Conservation (phyloP, 2,797 vertebrate genomes). For the Poecilia wingei region DNA sequence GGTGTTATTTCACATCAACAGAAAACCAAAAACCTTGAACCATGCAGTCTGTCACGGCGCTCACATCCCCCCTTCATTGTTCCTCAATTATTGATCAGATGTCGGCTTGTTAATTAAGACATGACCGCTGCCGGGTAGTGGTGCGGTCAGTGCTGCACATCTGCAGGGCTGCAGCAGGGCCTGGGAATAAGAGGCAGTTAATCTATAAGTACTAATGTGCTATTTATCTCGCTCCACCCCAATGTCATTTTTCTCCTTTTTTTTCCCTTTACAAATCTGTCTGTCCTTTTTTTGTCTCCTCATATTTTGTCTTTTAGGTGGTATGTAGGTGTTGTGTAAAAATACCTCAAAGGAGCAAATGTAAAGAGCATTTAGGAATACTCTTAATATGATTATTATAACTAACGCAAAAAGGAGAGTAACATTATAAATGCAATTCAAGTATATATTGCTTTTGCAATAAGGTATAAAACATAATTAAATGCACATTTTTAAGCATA, state of each 20-base stretch:
- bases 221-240: conserved; percentile 50
- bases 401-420: neutral
- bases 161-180: conserved; percentile 64
- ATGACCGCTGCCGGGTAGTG: conserved; percentile 63
- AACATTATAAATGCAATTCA: neutral
- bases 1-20: conserved; percentile 68
- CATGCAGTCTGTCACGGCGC: conserved; percentile 57
- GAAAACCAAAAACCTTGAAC: conserved; percentile 76
- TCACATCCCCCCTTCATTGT: conserved; percentile 58
- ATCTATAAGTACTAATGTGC: conserved; percentile 80
- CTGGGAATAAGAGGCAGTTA: conserved; percentile 77
- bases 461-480: neutral
- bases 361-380: neutral
- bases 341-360: neutral
- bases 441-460: neutral
- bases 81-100: conserved; percentile 76
- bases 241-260: conserved; percentile 46
- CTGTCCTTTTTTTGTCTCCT: neutral
- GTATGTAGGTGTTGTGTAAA: neutral
- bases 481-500: neutral
- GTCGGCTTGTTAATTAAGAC: conserved; percentile 80
- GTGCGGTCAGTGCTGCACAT: conserved; percentile 70
- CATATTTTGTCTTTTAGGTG: neutral
- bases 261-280: conserved; percentile 5
- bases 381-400: neutral